Base-by-base conservation (phyloP, 1,140 invertebrate genomes). In the Pteromalus puparum region DNA sequence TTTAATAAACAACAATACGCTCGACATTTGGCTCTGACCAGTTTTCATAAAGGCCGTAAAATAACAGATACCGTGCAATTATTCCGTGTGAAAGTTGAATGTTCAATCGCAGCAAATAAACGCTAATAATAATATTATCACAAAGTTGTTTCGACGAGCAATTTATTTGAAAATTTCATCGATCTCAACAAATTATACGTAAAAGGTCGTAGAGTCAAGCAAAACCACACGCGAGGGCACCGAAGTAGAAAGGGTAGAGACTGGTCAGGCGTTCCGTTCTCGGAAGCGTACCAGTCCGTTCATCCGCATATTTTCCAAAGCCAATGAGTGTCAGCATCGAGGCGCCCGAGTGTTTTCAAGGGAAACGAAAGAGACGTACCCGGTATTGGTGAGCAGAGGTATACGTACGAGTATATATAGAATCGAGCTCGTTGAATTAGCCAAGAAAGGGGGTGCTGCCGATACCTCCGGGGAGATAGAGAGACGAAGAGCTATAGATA, bases 231-330 rank as follows among this genome's bases (percentile, higher is more conserved):
- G 28, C 67, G 68, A 34, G 34, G 21, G 73, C 28, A 74, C 13
- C 73, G 28, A 74, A 72, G 68, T 34, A 34, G 68, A 34, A 30
- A 34, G 68, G 13, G 24, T 30, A 72, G 68, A 26, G 26, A 21
- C 26, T 24, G 30, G 30, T 72, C 68, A 72, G 68, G 68, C 26
- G 68, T 30, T n/a, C 10, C 2, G 24, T 61, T 24, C 67, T 30
- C 26, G 68, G 24, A 72, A 72, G 26, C 24, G 68, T 72, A 61
- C 4, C 68, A 65, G 18, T 9, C 65, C 76, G 53, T 34, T 78
- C 53, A 65, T 78, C 76, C 76, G 30, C 38, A 42, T 78, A 78
- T 65, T 65, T 78, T 34, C 76, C 30, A 9, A 65, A 28, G 53
- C 12, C 76, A 48, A 21, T 21, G 21, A 53, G 18, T 72, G 30